Base-by-base conservation (phyloP, 2,113 vertebrate species). In the Cavia porcellus region DNA sequence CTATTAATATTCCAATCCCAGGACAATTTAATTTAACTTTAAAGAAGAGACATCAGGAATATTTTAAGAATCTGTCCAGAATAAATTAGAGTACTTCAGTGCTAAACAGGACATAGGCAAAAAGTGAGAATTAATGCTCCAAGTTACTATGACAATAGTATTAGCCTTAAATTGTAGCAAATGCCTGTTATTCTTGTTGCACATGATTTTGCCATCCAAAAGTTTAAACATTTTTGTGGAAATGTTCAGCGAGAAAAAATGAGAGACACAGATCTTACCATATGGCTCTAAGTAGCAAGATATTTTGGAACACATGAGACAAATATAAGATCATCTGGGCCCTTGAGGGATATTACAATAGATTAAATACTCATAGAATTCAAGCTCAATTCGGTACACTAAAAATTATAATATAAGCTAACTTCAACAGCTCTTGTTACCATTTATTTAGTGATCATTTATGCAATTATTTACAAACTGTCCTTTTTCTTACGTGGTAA, bases 161-260 rank as follows among this genome's bases (percentile, higher is more conserved):
- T 90, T 91, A 83, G 79, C 14, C 32, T 92, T 22, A 68, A 57
- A 5, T 66, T 80, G 25, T 45, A 61, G 10, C 81, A 81, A 88
- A 20, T 70, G 28, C 22, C n/a, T 86, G 35, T 89, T 86, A 70
- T 47, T 17, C 42, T 80, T 80, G 10, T 14, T 91, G 80, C n/a
- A 88, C 81, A 61, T 12, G 15, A 95, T 88, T 90, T 91, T 81
- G 55, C 52, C 13, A 92, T 77, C 22, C 30, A 93, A 89, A 87
- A 24, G 14, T 42, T 74, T 90, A 94, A 90, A 72, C 30, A 28
- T 68, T 80, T 38, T 4, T 45, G 0, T 55, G 19, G 20, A 74
- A 84, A 95, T 80, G 6, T 42, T 93, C 61, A 35, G 57, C 89
- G 57, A 89, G 74, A 95, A 96, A 80, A 97, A 92, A 83, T 79